These are phyloP conservation scores for Scaptomyza graminum DNA, from an alignment of 1,140 invertebrate species.

Conservation along the genomic window DNA sequence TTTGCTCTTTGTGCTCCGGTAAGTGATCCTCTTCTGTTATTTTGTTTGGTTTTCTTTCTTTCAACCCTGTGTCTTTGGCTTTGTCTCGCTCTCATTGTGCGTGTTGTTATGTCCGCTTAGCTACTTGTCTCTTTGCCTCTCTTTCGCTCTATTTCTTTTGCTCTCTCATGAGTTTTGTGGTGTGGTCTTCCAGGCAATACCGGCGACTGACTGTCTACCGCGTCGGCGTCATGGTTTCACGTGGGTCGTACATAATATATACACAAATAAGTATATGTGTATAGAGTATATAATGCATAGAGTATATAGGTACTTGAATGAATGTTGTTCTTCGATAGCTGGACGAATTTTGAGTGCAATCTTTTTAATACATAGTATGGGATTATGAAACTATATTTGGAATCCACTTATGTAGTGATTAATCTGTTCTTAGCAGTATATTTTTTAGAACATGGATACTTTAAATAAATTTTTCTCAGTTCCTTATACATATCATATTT, in stretches of 20 bases:
- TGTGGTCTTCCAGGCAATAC: constrained; percentile 16
- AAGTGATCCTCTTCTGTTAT: constrained; percentile 63
- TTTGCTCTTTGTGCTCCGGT: constrained; percentile 28
- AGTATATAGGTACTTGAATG: constrained; percentile 31
- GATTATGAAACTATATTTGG: constrained; percentile 55
- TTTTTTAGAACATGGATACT: background rate
- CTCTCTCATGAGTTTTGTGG: constrained; percentile 8
- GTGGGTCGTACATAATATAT: constrained; percentile 14
- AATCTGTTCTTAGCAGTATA: background rate
- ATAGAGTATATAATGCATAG: constrained; percentile 28
- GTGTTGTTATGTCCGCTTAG: constrained; percentile 56
- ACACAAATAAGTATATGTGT: constrained; percentile 11
- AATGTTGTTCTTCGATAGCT: constrained; percentile 13
- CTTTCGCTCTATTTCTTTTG: constrained; percentile 1
- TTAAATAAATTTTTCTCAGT: background rate
- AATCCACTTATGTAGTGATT: constrained; percentile 20
- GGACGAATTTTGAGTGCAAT: constrained; percentile 40
- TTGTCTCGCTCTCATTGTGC: constrained; percentile 72
- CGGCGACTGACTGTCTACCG: constrained; percentile 77
- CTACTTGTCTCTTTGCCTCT: constrained; percentile 48
- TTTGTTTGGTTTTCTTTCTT: constrained; percentile 54
- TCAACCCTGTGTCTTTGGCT: constrained; percentile 36
- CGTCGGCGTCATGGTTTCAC: constrained; percentile 52
- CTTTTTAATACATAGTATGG: constrained; percentile 61
- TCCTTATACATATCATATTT: constrained; percentile 1